Evolutionary conservation across 1,140 invertebrate species (phyloP).

Genomic region (Cotesia chilonis): DNA sequence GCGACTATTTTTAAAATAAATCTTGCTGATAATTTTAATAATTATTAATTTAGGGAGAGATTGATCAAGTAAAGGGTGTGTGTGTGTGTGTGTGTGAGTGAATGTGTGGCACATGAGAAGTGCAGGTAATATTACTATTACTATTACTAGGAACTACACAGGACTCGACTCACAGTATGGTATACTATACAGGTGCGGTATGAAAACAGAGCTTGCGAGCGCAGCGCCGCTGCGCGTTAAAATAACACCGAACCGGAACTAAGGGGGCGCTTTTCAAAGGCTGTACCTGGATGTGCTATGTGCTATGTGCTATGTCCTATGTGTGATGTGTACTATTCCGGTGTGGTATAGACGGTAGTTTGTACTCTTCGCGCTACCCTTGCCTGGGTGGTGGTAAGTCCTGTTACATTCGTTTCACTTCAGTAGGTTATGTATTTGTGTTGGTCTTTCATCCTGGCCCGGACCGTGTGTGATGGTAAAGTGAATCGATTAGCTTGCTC

Average conservation of each 20-base stretch:
- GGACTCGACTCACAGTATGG: background rate
- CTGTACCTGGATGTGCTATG: too few species aligned
- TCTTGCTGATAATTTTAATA: too few species aligned
- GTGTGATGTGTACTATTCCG: background rate
- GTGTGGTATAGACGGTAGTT: background rate
- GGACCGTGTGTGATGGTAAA: background rate
- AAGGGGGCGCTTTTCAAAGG: constrained; percentile 15
- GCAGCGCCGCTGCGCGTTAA: constrained; percentile 44
- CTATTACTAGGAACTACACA: too few species aligned
- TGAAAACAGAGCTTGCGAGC: constrained; percentile 6
- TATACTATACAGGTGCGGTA: background rate
- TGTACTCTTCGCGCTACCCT: background rate
- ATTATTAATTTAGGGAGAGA: too few species aligned
- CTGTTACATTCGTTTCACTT: background rate
- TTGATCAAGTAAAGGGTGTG: too few species aligned
- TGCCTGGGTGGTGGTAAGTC: too few species aligned
- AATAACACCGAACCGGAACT: constrained; percentile 53
- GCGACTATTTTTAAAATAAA: too few species aligned
- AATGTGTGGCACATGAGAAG: too few species aligned
- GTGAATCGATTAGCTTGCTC: background rate
- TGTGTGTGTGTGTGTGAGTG: too few species aligned
- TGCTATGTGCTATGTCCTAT: too few species aligned
- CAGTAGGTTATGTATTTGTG: background rate
- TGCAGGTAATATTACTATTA: too few species aligned
- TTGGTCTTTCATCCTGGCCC: background rate